Percentiles rank a stretch among this genome's conserved stretches.
Evolutionary conservation across 2,797 vertebrate species (phyloP).

Genomic region (Enteromius viviparus): DNA sequence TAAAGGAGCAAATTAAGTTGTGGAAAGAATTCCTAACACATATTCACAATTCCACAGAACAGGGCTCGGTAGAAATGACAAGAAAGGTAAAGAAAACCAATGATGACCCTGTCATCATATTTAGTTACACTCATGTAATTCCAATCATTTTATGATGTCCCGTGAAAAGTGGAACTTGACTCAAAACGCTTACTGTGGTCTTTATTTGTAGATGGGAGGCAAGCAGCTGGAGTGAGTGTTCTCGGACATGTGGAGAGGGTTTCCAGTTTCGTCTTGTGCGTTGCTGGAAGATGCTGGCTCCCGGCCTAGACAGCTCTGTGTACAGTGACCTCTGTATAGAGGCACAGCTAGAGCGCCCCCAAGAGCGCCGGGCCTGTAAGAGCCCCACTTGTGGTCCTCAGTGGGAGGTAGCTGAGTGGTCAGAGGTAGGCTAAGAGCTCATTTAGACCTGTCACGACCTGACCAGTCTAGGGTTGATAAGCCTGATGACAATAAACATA

Average conservation of each 20-base stretch:
- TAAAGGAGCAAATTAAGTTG: not conserved
- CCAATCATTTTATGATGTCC: not conserved
- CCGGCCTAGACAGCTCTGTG: constrained; percentile 95
- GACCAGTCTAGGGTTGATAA: no score
- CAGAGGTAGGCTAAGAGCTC: constrained; percentile 78
- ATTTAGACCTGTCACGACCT: not conserved
- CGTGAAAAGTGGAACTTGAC: not conserved
- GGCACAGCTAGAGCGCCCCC: constrained; percentile 86
- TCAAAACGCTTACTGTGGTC: not conserved
- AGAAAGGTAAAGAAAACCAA: not conserved
- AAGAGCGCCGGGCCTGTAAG: constrained; percentile 90
- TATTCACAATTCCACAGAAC: not conserved
- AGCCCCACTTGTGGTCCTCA: constrained; percentile 94
- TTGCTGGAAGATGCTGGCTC: constrained; percentile 98
- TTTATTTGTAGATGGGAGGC: constrained; percentile 89
- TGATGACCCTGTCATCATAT: not conserved
- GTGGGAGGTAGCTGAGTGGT: constrained; percentile 99
- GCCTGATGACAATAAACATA: no score
- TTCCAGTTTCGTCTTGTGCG: constrained; percentile 94
- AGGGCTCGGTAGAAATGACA: not conserved
- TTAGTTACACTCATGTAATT: not conserved
- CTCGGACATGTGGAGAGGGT: constrained; percentile 92
- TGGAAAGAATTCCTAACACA: not conserved
- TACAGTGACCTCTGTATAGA: constrained; percentile 94
- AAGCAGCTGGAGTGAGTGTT: constrained; percentile 98